Conservation (phyloP, 1,140 invertebrate species). For the Tyrophagus putrescentiae region DNA sequence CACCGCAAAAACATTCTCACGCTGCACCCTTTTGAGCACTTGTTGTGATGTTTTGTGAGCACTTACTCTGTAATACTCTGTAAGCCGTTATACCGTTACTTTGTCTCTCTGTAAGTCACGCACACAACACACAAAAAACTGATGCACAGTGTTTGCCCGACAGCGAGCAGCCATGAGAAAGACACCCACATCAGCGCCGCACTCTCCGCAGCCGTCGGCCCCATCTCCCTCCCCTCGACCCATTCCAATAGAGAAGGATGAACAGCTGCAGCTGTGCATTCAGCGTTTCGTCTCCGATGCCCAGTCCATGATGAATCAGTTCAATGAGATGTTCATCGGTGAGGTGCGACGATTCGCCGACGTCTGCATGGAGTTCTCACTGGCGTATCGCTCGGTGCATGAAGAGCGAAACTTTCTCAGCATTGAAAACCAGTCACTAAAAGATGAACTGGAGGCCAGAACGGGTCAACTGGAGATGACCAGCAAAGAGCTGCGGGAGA, state of each 20-base stretch:
- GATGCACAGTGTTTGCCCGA: too few relatives aligned
- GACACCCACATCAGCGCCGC: too few relatives aligned
- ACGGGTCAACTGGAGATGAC: not conserved
- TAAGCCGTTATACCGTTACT: too few relatives aligned
- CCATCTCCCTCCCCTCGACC: too few relatives aligned
- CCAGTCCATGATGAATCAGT: conserved; percentile 15
- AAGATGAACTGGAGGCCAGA: conserved; percentile 15
- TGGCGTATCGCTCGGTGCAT: not conserved
- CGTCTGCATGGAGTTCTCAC: conserved; percentile 14
- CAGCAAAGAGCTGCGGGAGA: conserved; percentile 4
- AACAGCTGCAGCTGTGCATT: conserved; percentile 11
- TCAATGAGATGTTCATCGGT: conserved; percentile 1
- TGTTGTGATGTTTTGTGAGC: too few relatives aligned
- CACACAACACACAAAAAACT: too few relatives aligned
- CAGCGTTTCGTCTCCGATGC: conserved; percentile 8
- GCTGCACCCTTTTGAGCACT: too few relatives aligned
- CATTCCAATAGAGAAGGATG: conserved; percentile 15
- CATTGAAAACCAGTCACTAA: not conserved
- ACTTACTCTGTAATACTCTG: too few relatives aligned
- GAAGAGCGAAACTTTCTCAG: conserved; percentile 5
- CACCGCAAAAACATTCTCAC: too few relatives aligned
- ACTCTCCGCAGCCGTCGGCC: too few relatives aligned
- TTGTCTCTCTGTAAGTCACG: too few relatives aligned
- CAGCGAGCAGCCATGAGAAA: too few relatives aligned
- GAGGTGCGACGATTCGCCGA: conserved; percentile 10